Evolutionary conservation across 2,888 invertebrate species (phyloP), one percentile per base, ranked within the genome.

Genomic region (Andrena trimmerana): DNA sequence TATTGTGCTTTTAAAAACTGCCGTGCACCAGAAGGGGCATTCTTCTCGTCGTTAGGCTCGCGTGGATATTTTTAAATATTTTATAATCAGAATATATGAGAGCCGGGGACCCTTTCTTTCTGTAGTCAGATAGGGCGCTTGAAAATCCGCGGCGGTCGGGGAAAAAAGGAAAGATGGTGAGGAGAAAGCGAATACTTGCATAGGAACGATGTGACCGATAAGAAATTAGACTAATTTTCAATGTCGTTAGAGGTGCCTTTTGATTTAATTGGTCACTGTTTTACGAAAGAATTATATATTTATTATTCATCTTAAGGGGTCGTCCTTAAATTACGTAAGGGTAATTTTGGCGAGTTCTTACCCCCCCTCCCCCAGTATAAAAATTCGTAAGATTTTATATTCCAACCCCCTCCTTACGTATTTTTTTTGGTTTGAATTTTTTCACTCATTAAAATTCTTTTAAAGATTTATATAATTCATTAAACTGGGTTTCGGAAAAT

Each of bases 201-300:
- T 3, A 50, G 29, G 6, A 60, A 69, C 13, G 16, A 29, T 50
- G 50, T 31, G 50, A 60, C 7, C 24, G 31, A 62, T 62, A 60
- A 75, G 59, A 75, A 16, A 29, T 59, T 67, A 57, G 42, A 20
- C 24, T 31, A 10, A 6, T 31, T 48, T 67, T 33, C 2, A n/a
- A 33, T 57, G 13, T 60, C n/a, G 48, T 7, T 33, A 60, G 48
- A 8, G 16, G 52, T 13, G 48, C 27, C n/a, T 60, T 42, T 59
- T 60, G 48, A 69, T 68, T 67, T 42, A 16, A 42, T 57, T 42
- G 6, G 10, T 6, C 20, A 16, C 4, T n/a, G 31, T 42, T 48
- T 20, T 4, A 48, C 48, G 5, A 29, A 63, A 5, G n/a, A n/a
- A 73, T 24, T 27, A 10, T 24, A 24, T 57, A 7, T 20, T 24